These are phyloP conservation scores for Rhinogobio ventralis DNA, from an alignment of 2,797 vertebrate species.

Conservation along the genomic window DNA sequence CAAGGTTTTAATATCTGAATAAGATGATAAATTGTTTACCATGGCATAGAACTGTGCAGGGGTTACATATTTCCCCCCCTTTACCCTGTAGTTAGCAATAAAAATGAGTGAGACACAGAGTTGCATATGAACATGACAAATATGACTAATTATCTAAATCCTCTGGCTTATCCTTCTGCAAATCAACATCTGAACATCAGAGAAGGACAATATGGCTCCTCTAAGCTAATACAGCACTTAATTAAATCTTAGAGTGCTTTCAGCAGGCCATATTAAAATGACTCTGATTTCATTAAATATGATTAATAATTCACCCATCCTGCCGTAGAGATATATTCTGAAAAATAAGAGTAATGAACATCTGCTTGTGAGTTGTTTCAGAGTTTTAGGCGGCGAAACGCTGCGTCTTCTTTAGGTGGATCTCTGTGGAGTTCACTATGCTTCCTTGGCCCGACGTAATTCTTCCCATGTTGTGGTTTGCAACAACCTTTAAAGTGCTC, in stretches of 20 bases:
- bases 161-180: slow-evolving; percentile 39
- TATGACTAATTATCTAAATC: slow-evolving; percentile 33
- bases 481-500: not conserved
- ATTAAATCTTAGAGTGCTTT: slow-evolving; percentile 55
- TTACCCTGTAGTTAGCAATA: slow-evolving; percentile 21
- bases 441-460: not conserved
- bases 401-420: not conserved
- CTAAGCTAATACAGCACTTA: slow-evolving; percentile 59
- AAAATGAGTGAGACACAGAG: slow-evolving; percentile 29
- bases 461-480: not conserved
- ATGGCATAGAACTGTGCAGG: not conserved
- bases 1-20: slow-evolving; percentile 6
- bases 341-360: slow-evolving; percentile 49
- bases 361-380: slow-evolving; percentile 1
- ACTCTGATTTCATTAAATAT: slow-evolving; percentile 59
- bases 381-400: not conserved
- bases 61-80: not conserved
- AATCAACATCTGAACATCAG: slow-evolving; percentile 40
- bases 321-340: slow-evolving; percentile 42
- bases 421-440: slow-evolving; percentile 15
- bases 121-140: slow-evolving; percentile 38
- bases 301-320: slow-evolving; percentile 50
- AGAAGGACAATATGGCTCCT: slow-evolving; percentile 51
- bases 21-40: slow-evolving; percentile 27
- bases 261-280: slow-evolving; percentile 55